Base-by-base conservation (phyloP, 1,140 invertebrate species). In the Maniola jurtina region DNA sequence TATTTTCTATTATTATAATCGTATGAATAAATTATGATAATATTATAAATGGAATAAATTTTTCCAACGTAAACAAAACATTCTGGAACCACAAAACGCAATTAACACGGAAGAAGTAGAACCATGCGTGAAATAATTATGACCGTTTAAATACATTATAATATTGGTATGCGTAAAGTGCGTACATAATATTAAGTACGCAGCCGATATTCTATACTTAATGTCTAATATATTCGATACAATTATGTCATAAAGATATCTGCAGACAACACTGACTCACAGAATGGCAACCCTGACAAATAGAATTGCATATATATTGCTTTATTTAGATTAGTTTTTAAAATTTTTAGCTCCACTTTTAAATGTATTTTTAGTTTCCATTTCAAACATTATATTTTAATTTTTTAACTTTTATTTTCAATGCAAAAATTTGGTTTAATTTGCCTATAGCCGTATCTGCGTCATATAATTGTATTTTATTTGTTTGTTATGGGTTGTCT, bases 11-110 rank as follows among this genome's bases (percentile, higher is more conserved):
- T 16, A 45, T 35, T 0, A 11, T 16, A 13, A n/a, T n/a, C n/a
- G n/a, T n/a, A n/a, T n/a, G 10, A 64, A 64, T 66, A 8, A 60
- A 59, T 35, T 48, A 7, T 13, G 14, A 52, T 35, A 48, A 59
- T 25, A 57, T n/a, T 60, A 60, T 47, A 35, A 34, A 55, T 13
- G 5, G 25, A 5, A 60, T 60, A 60, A 42, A 42, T 42, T 3
- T 9, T 42, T 42, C 6, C 40, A 11, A 42, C 6, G 40, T 42
- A 42, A 42, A 42, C 40, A 42, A 42, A 42, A 6, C 40, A 9
- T 42, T 42, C 40, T 42, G 40, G 10, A 42, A 42, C 6, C 11
- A 11, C 6, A 11, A 6, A 42, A 42, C 40, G 6, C 11, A 6
- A 42, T 42, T 9, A 36, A 42, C 40, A 11, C 40, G 40, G 40